Conservation (phyloP, 30 jellyfish, hydroid and myxozoan species). For the Turritopsis rubra region DNA sequence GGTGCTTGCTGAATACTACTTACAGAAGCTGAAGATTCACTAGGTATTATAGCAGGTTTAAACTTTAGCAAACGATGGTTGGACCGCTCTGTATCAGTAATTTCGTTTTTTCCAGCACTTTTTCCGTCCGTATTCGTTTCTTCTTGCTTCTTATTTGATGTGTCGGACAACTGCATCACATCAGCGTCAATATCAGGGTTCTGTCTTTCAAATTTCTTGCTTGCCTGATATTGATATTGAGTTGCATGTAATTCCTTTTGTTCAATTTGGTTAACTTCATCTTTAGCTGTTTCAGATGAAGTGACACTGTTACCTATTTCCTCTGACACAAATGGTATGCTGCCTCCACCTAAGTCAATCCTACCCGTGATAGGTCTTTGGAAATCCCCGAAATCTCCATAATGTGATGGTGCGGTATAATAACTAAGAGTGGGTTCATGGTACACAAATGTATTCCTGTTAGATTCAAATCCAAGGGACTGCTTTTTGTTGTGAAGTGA, state of each 20-base stretch:
- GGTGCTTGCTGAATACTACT: not conserved
- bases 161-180: not conserved
- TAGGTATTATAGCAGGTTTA: not conserved
- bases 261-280: not conserved
- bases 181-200: not conserved
- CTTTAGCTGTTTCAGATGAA: not conserved
- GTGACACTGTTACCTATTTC: not conserved
- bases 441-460: not conserved
- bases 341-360: constrained; percentile 8
- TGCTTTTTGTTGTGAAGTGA: not conserved
- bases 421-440: constrained; percentile 6
- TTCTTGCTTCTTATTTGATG: not conserved
- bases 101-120: not conserved
- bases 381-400: constrained; percentile 6
- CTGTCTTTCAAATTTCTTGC: constrained; percentile 14
- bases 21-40: constrained; percentile 3
- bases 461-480: not conserved
- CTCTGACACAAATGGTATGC: constrained; percentile 9
- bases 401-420: not conserved
- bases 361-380: not conserved
- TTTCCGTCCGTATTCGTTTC: not conserved
- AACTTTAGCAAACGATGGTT: not conserved
- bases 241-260: not conserved
- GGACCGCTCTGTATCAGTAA: not conserved
- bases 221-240: not conserved